Conservation (phyloP, 1,140 invertebrate genomes). For the Drosophila sp. region DNA sequence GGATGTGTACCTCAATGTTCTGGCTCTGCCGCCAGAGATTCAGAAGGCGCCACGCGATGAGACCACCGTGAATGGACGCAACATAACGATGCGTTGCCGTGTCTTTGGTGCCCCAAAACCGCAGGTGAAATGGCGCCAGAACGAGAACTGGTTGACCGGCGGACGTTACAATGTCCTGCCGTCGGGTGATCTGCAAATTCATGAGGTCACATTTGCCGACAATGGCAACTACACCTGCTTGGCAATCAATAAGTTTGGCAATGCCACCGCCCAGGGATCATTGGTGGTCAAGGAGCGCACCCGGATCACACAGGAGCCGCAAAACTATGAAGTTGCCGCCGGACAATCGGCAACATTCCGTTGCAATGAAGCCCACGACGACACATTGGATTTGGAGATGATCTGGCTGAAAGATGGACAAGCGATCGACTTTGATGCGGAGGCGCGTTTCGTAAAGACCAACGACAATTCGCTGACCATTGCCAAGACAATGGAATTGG, state of each 20-base stretch:
- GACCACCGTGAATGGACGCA: slow-evolving; percentile 93
- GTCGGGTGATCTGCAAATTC: slow-evolving; percentile 94
- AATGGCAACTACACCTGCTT: slow-evolving; percentile 95
- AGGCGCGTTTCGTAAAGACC: slow-evolving; percentile 92
- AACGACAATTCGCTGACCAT: slow-evolving; percentile 97
- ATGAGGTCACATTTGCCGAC: slow-evolving; percentile 92
- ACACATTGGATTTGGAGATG: slow-evolving; percentile 91
- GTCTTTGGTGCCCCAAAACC: slow-evolving; percentile 98
- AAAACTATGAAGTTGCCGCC: slow-evolving; percentile 95
- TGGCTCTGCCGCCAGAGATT: slow-evolving; percentile 96
- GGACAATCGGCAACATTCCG: slow-evolving; percentile 95
- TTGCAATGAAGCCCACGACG: slow-evolving; percentile 95
- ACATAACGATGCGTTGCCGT: slow-evolving; percentile 93
- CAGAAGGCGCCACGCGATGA: slow-evolving; percentile 91
- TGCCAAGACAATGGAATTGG: slow-evolving; percentile 95
- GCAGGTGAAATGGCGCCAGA: slow-evolving; percentile 95
- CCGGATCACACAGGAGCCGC: slow-evolving; percentile 92
- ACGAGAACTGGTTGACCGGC: slow-evolving; percentile 90
- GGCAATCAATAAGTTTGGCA: slow-evolving; percentile 96
- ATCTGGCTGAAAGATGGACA: slow-evolving; percentile 95
- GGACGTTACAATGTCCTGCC: slow-evolving; percentile 90
- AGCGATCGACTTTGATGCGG: slow-evolving; percentile 93
- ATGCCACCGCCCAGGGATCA: slow-evolving; percentile 90
- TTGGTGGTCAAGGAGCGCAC: slow-evolving; percentile 94
- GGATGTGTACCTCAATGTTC: slow-evolving; percentile 98